Conservation (phyloP, 2,113 vertebrate genomes). For the Stigmatopora nigra region DNA sequence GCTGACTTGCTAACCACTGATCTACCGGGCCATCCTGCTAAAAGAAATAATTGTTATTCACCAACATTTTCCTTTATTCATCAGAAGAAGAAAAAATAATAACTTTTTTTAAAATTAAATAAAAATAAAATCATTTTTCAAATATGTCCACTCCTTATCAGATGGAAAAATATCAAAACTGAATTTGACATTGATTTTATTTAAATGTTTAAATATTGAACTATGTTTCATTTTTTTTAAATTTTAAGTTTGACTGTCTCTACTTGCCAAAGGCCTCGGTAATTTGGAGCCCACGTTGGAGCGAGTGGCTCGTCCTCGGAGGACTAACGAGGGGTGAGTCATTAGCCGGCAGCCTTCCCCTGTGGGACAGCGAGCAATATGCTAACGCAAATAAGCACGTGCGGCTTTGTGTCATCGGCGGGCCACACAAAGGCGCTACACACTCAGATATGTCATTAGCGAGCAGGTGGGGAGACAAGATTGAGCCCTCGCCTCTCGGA, state of each 20-base stretch:
- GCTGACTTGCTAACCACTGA: no score
- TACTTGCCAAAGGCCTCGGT: neutral
- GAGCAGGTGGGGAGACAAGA: constrained; percentile 56
- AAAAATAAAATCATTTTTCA: neutral
- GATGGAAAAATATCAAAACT: neutral
- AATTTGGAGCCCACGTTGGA: constrained; percentile 25
- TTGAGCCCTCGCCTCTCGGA: constrained; percentile 50
- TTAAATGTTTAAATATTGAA: neutral
- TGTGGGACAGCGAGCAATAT: constrained; percentile 53
- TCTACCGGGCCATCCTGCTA: no score
- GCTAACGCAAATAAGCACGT: constrained; percentile 64
- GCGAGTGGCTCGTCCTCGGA: constrained; percentile 1
- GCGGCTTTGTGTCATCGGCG: constrained; percentile 59
- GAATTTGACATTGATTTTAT: no score
- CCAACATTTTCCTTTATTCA: no score
- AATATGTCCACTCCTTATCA: neutral
- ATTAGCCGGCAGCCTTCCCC: constrained; percentile 31
- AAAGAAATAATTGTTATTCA: no score
- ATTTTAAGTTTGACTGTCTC: neutral
- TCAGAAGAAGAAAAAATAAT: no score
- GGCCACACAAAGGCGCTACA: constrained; percentile 61
- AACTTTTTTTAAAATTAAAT: no score
- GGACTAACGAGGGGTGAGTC: constrained; percentile 28
- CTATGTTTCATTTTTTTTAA: neutral
- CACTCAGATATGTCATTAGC: constrained; percentile 65